Evolutionary conservation across 2,113 vertebrate genomes (phyloP).

Genomic region (Propithecus coquereli): DNA sequence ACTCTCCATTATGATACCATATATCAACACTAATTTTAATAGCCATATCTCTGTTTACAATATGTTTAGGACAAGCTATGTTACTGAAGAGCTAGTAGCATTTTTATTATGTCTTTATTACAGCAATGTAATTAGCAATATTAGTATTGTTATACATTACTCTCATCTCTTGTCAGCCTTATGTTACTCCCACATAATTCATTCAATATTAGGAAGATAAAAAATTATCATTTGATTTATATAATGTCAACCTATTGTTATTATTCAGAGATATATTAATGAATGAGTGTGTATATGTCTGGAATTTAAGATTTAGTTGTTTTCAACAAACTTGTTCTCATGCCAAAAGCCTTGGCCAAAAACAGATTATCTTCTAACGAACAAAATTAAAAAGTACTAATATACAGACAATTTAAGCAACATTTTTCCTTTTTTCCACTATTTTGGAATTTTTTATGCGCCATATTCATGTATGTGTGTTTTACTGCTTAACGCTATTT

Average conservation of each 20-base stretch:
- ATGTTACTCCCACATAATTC: slow-evolving; percentile 69
- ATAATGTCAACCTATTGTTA: slow-evolving; percentile 32
- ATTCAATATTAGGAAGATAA: slow-evolving; percentile 57
- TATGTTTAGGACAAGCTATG: slow-evolving; percentile 71
- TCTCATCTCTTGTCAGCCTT: slow-evolving; percentile 75
- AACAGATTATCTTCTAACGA: neutral
- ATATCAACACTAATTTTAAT: slow-evolving; percentile 68
- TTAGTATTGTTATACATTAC: slow-evolving; percentile 72
- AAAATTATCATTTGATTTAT: slow-evolving; percentile 69
- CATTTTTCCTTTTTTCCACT: neutral
- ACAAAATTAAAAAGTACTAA: neutral
- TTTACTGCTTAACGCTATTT: neutral
- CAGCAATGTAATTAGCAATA: slow-evolving; percentile 76
- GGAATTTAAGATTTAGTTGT: neutral
- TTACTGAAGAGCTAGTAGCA: slow-evolving; percentile 69
- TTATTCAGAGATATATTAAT: slow-evolving; percentile 48
- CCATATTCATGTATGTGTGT: neutral
- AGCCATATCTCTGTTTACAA: slow-evolving; percentile 71
- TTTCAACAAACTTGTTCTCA: neutral
- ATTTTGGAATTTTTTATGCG: neutral
- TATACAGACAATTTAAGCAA: neutral
- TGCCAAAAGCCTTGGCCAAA: neutral
- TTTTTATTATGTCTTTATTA: slow-evolving; percentile 79
- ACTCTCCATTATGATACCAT: slow-evolving; percentile 42
- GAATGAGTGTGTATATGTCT: neutral